Conservation (phyloP, 2,888 invertebrate species). For the Cerastis rubricosa region DNA sequence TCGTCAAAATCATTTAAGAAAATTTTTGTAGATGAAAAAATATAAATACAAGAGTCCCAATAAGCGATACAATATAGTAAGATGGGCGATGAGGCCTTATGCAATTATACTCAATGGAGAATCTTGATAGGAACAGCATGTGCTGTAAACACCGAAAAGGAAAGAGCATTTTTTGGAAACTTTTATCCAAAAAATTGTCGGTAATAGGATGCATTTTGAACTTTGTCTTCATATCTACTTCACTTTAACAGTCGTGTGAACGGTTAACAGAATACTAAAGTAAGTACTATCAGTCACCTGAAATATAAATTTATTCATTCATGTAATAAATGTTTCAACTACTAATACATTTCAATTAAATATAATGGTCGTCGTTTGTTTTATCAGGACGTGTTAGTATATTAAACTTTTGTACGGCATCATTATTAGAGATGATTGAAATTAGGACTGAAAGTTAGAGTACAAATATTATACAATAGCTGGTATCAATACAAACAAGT, state of each 20-base stretch:
- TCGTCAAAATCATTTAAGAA: background rate
- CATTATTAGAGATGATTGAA: background rate
- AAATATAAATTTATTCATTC: background rate
- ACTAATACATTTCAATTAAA: background rate
- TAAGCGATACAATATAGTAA: slow-evolving; percentile 22
- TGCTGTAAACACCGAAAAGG: slow-evolving; percentile 30
- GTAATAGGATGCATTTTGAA: slow-evolving; percentile 3
- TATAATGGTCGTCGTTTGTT: background rate
- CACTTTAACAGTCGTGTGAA: background rate
- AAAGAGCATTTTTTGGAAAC: slow-evolving; percentile 26
- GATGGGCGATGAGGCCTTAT: slow-evolving; percentile 29
- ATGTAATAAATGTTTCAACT: background rate
- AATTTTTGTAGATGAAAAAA: background rate
- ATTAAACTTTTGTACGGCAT: background rate
- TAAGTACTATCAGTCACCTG: background rate
- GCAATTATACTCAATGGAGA: slow-evolving; percentile 31
- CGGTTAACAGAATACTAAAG: background rate
- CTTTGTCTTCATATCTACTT: background rate
- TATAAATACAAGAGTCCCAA: slow-evolving; percentile 24
- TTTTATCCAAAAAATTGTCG: slow-evolving; percentile 26
- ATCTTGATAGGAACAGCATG: slow-evolving; percentile 26
- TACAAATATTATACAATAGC: background rate
- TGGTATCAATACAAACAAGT: background rate
- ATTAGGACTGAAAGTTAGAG: background rate
- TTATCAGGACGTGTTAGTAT: background rate